A percentile compares a stretch with the other conserved stretches of the same genome.
phyloP scores from a whole-genome alignment of 2,888 invertebrate species.

The Pollenia angustigena region DNA sequence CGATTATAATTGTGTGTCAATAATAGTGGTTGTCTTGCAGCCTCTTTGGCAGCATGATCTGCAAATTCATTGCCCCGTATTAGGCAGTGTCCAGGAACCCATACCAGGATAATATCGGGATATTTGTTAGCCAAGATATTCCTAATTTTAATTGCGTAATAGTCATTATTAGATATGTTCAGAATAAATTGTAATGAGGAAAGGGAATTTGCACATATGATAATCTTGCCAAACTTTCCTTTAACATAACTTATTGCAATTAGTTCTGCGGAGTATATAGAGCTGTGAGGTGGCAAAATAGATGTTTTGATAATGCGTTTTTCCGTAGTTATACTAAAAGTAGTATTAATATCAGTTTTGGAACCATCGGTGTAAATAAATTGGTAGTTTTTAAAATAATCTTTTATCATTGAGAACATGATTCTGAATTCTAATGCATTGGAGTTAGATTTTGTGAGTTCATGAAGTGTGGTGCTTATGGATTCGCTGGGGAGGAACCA shows the following conservation, averaged over 20 bases:
- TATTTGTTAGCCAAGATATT: too few species aligned
- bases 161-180: neutral
- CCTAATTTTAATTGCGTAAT: too few species aligned
- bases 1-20: too few species aligned
- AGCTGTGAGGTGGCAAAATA: neutral
- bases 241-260: too few species aligned
- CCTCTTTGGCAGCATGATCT: too few species aligned
- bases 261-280: neutral
- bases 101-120: neutral
- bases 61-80: neutral
- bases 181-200: too few species aligned
- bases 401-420: neutral
- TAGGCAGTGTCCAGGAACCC: neutral
- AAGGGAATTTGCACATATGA: too few species aligned
- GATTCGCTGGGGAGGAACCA: neutral
- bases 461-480: too few species aligned
- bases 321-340: neutral
- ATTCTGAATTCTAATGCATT: too few species aligned
- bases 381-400: neutral
- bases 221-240: too few species aligned
- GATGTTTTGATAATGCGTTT: neutral
- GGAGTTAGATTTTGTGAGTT: too few species aligned
- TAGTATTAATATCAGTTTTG: neutral
- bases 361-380: neutral
- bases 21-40: too few species aligned